Percentiles rank a stretch among this genome's conserved stretches.
These are phyloP conservation scores for Ditylenchus weischeri DNA, from an alignment of 2,888 invertebrate genomes.

Conservation along the genomic window DNA sequence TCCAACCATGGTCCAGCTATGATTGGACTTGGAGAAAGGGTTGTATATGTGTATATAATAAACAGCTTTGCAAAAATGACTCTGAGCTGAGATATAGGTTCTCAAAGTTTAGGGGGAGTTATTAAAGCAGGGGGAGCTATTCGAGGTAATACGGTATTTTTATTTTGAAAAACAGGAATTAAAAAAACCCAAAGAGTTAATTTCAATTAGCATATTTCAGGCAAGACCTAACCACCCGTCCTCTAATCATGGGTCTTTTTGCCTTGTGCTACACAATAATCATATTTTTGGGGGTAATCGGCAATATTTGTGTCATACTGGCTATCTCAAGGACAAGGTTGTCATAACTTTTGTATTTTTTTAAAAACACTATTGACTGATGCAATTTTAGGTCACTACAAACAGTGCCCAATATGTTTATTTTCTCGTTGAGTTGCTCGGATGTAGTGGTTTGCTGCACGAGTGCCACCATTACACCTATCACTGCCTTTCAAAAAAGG, in stretches of 20 bases:
- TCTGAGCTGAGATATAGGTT: no score
- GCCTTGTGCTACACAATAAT: slow-evolving; percentile 49
- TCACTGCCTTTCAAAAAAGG: slow-evolving; percentile 53
- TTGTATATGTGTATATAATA: no score
- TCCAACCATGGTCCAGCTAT: no score
- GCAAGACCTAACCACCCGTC: slow-evolving; percentile 43
- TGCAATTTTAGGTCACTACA: slow-evolving; percentile 37
- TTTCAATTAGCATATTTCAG: slow-evolving; percentile 8
- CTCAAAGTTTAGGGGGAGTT: no score
- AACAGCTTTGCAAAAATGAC: no score
- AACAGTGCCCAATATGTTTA: slow-evolving; percentile 57
- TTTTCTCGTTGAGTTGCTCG: slow-evolving; percentile 52
- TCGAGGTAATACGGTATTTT: no score
- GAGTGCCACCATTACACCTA: slow-evolving; percentile 56
- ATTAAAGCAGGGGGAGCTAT: no score
- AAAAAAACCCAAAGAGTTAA: no score
- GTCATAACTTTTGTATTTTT: no score
- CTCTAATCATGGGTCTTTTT: slow-evolving; percentile 46
- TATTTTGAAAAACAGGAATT: no score
- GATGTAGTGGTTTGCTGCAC: slow-evolving; percentile 56
- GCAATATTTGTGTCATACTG: slow-evolving; percentile 54
- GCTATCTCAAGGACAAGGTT: slow-evolving; percentile 51
- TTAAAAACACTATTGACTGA: no score
- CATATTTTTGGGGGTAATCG: slow-evolving; percentile 50
- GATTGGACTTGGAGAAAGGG: no score